These are phyloP conservation scores for Euglossa dilemma DNA, from an alignment of 1,140 invertebrate genomes.

Conservation along the genomic window DNA sequence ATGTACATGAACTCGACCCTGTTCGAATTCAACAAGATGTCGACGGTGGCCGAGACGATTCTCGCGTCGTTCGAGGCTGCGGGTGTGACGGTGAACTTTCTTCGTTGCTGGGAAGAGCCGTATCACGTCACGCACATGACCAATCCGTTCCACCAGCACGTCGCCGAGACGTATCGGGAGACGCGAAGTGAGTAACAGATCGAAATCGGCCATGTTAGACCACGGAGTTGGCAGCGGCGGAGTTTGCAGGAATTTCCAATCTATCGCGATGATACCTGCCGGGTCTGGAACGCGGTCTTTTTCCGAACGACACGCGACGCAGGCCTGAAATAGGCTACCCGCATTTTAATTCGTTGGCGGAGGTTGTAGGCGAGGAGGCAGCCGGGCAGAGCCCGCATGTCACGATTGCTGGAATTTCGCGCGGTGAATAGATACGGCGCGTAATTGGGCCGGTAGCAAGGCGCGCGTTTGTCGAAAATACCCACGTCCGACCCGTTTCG, in stretches of 20 bases:
- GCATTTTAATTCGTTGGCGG: conserved; percentile 42
- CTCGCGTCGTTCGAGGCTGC: conserved; percentile 85
- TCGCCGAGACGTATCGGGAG: conserved; percentile 89
- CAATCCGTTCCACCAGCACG: conserved; percentile 92
- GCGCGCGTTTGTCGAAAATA: conserved; percentile 52
- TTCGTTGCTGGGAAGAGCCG: conserved; percentile 88
- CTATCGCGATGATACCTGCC: background rate
- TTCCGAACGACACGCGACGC: background rate
- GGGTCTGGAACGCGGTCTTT: background rate
- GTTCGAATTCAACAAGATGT: conserved; percentile 86
- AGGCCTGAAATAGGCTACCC: conserved; percentile 46
- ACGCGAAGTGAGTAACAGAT: conserved; percentile 88
- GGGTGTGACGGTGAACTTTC: conserved; percentile 87
- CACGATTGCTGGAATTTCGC: conserved; percentile 17
- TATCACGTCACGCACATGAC: conserved; percentile 85
- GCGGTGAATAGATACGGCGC: conserved; percentile 41
- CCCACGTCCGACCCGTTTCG: background rate
- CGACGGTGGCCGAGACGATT: conserved; percentile 87
- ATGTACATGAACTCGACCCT: conserved; percentile 88
- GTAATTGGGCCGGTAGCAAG: background rate
- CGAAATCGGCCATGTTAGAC: background rate
- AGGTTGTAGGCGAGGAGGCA: background rate
- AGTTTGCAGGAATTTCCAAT: no score
- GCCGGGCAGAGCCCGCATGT: conserved; percentile 51
- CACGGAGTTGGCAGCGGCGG: no score